Base-by-base conservation (phyloP, 2,113 vertebrate species). In the Scalopus aquaticus region DNA sequence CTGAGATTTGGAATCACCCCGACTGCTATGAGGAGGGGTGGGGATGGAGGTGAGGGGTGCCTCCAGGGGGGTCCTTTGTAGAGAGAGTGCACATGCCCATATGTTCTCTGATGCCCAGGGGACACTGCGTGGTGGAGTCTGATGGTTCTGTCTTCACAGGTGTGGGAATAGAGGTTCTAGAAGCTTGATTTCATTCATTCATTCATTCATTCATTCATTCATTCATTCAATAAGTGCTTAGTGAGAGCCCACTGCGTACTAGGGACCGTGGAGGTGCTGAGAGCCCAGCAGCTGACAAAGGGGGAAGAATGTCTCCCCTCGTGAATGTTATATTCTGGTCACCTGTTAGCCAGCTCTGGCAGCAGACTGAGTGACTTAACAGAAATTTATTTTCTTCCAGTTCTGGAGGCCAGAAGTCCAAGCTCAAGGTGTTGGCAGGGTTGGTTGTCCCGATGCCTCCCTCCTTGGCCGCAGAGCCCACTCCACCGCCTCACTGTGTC, bases 71-170 rank as follows among this genome's bases (percentile, higher is more conserved):
- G 58, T 60, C 80, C 22, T 95, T 51, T 30, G 28, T 37, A 20
- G 72, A 44, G 35, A 35, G 24, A 32, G 72, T 19, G 70, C 0
- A 42, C 9, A 5, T 1, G 12, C 1, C 0, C 30, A 2, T 19
- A 13, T 24, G 7, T 92, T 28, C 6, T 24, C 20, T 6, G 46
- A 22, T 72, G 13, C 8, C 19, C 8, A 15, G 49, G 64, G 22
- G 44, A 17, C 7, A 5, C 22, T 19, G 8, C 51, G 39, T 28
- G 20, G 6, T 17, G 28, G n/a, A 30, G 3, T 35, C 12, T 24
- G 77, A 17, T 17, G 42, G 26, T 30, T 54, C 35, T 74, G 3
- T 79, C 39, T 87, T 73, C 39, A 39, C 10, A 20, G 35, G 32
- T 9, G 37, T 81, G 24, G 24, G 72, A 60, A 54, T 1, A 17